Evolutionary conservation across 2,797 vertebrate genomes (phyloP), one percentile per base, ranked within the genome.

Genomic region (Sciaenops ocellatus): DNA sequence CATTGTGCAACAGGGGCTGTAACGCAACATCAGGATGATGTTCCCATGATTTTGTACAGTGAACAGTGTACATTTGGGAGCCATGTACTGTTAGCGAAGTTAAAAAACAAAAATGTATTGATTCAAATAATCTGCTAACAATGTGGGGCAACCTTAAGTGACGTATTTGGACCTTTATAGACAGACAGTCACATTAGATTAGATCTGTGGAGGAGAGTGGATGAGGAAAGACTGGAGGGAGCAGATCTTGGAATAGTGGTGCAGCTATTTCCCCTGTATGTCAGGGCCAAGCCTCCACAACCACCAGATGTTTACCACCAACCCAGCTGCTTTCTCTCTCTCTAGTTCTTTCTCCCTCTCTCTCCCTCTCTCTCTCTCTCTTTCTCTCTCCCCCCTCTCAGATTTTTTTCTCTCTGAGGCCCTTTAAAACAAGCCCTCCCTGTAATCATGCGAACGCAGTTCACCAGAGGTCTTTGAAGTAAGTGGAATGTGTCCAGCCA

Each of bases 251-350:
- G 85, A 89, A 48, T 50, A 71, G 66, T 22, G 13, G 57, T 5
- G 75, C 44, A 81, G 73, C 70, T 86, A 76, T 86, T 85, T 80
- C 89, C 87, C 76, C 66, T 56, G 59, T 68, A 82, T 84, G 74
- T 86, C 83, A 85, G 83, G 77, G 76, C 81, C 87, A 90, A 83
- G 73, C 79, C 81, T 86, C 86, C 79, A 84, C 79, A 76, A 79
- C 84, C 81, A 55, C 83, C 92, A 94, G 92, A 94, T 94, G 92
- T 93, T 92, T 85, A 90, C 85, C 85, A 88, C 89, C 83, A 73
- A 72, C 81, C 93, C 94, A 91, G 86, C 91, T 95, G 91, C 86
- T 94, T 80, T 85, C 89, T 90, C 78, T 85, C 77, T 55, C 68
- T 75, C 52, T 16, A 63, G 59, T 50, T 80, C 80, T 76, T 76